Conservation (phyloP, 2,888 invertebrate genomes). For the Deroplatys truncata region DNA sequence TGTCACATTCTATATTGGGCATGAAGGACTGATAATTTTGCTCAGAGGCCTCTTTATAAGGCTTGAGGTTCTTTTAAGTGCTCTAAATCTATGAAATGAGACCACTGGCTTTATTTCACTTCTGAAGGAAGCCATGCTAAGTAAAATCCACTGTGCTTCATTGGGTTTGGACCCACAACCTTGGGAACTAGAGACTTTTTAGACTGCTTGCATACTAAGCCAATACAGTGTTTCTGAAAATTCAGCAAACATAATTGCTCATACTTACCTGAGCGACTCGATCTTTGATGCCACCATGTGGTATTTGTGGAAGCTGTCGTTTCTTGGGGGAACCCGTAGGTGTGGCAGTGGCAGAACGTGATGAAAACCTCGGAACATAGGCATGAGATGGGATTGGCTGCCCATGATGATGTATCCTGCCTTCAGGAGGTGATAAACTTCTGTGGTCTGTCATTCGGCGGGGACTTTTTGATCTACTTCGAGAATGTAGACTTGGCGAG, state of each 20-base stretch:
- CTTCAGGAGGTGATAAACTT: conserved; percentile 78
- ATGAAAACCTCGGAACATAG: conserved; percentile 67
- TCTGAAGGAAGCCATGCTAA: too few relatives aligned
- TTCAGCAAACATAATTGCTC: not conserved
- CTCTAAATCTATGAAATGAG: too few relatives aligned
- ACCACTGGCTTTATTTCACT: too few relatives aligned
- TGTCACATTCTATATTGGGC: too few relatives aligned
- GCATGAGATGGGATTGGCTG: conserved; percentile 51
- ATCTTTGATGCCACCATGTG: conserved; percentile 64
- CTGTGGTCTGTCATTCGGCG: conserved; percentile 61
- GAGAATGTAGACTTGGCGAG: conserved; percentile 53
- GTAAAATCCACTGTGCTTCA: too few relatives aligned
- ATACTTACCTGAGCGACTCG: conserved; percentile 51
- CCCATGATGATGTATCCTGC: conserved; percentile 40
- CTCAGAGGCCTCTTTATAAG: too few relatives aligned
- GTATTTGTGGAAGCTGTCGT: conserved; percentile 93
- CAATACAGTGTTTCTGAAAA: not conserved
- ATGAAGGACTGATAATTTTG: too few relatives aligned
- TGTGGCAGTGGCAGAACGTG: conserved; percentile 85
- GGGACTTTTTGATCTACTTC: conserved; percentile 77
- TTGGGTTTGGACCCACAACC: too few relatives aligned
- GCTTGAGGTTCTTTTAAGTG: too few relatives aligned
- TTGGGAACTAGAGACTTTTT: too few relatives aligned
- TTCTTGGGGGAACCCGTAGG: conserved; percentile 95
- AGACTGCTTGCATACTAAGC: not conserved